Evolutionary conservation across 2,888 invertebrate genomes (phyloP), one percentile per base, ranked within the genome.

Genomic region (Tanytarsus gracilentus): DNA sequence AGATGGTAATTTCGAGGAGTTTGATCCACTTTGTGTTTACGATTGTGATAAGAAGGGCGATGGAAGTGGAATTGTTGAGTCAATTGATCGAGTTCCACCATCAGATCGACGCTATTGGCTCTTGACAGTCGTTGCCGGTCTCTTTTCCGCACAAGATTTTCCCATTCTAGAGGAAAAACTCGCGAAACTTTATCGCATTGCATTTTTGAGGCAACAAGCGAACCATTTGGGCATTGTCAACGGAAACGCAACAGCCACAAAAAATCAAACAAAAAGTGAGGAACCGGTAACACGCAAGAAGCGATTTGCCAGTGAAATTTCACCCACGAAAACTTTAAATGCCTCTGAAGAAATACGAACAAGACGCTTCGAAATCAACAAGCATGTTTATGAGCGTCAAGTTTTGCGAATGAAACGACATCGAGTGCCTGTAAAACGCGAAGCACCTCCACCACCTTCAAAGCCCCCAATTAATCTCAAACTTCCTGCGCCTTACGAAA

Each of bases 121-220:
- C 60, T 71, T 90, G 30, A 91, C 90, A 1, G 85, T 88, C 60
- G 79, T 88, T 65, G 78, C 79, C 55, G 81, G 75, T 1, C 72
- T 72, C 63, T 70, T 73, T 61, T 76, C 64, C 66, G 76, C 65
- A 70, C 81, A 75, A 64, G 77, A 77, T 62, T 78, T 79, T 62
- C 80, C 82, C 52, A 81, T 85, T 67, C 76, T 90, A 40, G 88
- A 87, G 72, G 77, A 85, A 64, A 82, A 82, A 69, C 75, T 90
- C 62, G 88, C 88, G 2, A 81, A 83, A 66, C 75, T 90, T 27
- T 91, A 90, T 73, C 84, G 84, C 66, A 83, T 84, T 62, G 90
- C 90, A 7, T 90, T 91, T 70, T 79, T 85, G 63, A 83, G 89
- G 66, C 90, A 90, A 69, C 90, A 90, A 74, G 86, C 87, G 68